Percentiles rank a stretch among this genome's conserved stretches.
These are phyloP conservation scores for Sesamia nonagrioides DNA, from an alignment of 1,140 invertebrate genomes.

Conservation along the genomic window DNA sequence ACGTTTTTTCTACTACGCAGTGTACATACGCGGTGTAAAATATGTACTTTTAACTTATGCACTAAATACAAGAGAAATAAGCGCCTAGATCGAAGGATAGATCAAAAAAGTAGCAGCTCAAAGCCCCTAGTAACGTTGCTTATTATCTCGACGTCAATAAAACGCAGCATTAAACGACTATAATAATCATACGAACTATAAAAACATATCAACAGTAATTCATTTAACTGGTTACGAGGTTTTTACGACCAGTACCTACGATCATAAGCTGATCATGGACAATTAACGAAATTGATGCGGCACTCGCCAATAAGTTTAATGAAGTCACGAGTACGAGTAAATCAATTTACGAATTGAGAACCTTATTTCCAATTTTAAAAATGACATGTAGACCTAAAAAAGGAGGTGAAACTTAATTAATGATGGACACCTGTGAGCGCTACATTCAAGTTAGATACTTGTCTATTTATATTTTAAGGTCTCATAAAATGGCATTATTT, in stretches of 20 bases:
- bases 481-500: too few species aligned
- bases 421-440: too few species aligned
- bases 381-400: too few species aligned
- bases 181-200: slow-evolving; percentile 10
- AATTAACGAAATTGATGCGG: slow-evolving; percentile 22
- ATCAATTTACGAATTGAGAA: neutral
- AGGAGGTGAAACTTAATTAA: too few species aligned
- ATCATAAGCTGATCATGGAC: slow-evolving; percentile 35
- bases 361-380: too few species aligned
- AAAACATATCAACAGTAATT: slow-evolving; percentile 38
- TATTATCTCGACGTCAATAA: neutral
- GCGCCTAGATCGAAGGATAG: too few species aligned
- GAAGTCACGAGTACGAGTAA: neutral
- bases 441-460: too few species aligned
- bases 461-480: too few species aligned
- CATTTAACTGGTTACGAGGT: slow-evolving; percentile 46
- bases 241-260: slow-evolving; percentile 32
- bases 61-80: too few species aligned
- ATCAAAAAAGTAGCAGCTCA: neutral
- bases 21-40: too few species aligned
- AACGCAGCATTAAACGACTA: slow-evolving; percentile 1
- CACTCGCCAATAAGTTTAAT: neutral
- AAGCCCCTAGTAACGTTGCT: neutral
- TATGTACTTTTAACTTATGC: too few species aligned
- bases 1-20: too few species aligned